Percentiles rank a stretch among this genome's conserved stretches.
phyloP scores from a whole-genome alignment of 2,888 invertebrate genomes.

The Suillia variegata region DNA sequence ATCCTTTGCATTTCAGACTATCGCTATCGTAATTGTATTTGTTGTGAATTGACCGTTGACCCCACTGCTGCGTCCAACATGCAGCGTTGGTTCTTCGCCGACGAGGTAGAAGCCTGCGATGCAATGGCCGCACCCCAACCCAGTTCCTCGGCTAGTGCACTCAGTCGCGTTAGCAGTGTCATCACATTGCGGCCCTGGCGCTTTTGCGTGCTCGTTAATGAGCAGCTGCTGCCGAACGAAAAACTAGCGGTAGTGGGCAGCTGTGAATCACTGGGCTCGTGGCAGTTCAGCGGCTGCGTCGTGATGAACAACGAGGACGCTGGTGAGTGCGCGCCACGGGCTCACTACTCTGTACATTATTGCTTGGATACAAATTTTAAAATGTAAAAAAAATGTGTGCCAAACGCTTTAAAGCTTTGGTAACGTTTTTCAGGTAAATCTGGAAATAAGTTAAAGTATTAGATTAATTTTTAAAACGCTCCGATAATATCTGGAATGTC shows the following conservation, averaged over 20 bases:
- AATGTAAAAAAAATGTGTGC: too few relatives aligned
- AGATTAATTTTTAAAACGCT: too few relatives aligned
- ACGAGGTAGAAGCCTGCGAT: slow-evolving; percentile 57
- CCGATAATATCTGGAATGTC: too few relatives aligned
- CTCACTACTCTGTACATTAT: too few relatives aligned
- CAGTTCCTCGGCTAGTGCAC: slow-evolving; percentile 25
- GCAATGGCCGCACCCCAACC: slow-evolving; percentile 50
- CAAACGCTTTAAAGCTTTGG: too few relatives aligned
- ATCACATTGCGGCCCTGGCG: slow-evolving; percentile 58
- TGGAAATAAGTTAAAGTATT: too few relatives aligned
- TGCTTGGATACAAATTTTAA: slow-evolving; percentile 2
- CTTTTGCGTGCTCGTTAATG: slow-evolving; percentile 65
- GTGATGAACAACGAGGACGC: slow-evolving; percentile 63
- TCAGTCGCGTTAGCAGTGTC: slow-evolving; percentile 37
- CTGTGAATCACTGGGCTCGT: slow-evolving; percentile 71
- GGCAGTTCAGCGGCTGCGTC: slow-evolving; percentile 69
- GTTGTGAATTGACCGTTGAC: too few relatives aligned
- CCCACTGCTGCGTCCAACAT: too few relatives aligned
- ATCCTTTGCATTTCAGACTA: too few relatives aligned
- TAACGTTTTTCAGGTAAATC: too few relatives aligned
- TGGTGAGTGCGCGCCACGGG: slow-evolving; percentile 4
- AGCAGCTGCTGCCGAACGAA: slow-evolving; percentile 67
- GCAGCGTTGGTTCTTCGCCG: slow-evolving; percentile 72
- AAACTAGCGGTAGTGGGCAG: slow-evolving; percentile 74
- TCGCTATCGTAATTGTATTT: too few relatives aligned